phyloP scores from a whole-genome alignment of 2,888 invertebrate genomes.

The Leptopilina myrica region DNA sequence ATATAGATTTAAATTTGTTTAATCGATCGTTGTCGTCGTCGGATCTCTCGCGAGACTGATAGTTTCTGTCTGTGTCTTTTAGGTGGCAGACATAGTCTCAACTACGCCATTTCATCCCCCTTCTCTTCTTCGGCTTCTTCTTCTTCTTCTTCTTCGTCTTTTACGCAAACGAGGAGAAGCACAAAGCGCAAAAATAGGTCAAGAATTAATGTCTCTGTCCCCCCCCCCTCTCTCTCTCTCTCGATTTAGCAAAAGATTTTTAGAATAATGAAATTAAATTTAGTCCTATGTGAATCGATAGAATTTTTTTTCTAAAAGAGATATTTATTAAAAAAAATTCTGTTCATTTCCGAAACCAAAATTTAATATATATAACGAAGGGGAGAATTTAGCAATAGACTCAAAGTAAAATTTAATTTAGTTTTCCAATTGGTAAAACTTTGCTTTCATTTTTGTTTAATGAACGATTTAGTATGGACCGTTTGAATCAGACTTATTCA shows the following conservation, averaged over 20 bases:
- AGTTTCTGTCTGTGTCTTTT: neutral
- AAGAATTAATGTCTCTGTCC: constrained; percentile 11
- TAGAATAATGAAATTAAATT: constrained; percentile 5
- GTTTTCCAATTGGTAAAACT: too few species aligned
- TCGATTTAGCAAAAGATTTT: neutral
- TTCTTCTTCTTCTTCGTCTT: neutral
- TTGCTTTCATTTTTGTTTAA: too few species aligned
- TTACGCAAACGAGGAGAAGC: constrained; percentile 23
- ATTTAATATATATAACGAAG: too few species aligned
- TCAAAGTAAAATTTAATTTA: too few species aligned
- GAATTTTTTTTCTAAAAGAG: neutral
- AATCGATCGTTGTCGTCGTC: constrained; percentile 6
- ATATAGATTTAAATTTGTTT: neutral
- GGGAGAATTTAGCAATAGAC: too few species aligned
- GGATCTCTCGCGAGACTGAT: constrained; percentile 32
- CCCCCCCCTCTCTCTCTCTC: neutral
- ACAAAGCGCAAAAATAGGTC: constrained; percentile 37
- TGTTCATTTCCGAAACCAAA: too few species aligned
- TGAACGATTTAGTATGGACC: too few species aligned
- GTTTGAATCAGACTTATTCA: too few species aligned
- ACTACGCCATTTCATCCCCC: constrained; percentile 7
- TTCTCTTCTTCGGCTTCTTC: constrained; percentile 34
- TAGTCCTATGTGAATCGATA: neutral
- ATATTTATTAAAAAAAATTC: neutral
- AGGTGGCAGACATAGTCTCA: constrained; percentile 6